These are phyloP conservation scores for Chlorodrepanis virens DNA, from an alignment of 2,113 vertebrate genomes.

Conservation along the genomic window DNA sequence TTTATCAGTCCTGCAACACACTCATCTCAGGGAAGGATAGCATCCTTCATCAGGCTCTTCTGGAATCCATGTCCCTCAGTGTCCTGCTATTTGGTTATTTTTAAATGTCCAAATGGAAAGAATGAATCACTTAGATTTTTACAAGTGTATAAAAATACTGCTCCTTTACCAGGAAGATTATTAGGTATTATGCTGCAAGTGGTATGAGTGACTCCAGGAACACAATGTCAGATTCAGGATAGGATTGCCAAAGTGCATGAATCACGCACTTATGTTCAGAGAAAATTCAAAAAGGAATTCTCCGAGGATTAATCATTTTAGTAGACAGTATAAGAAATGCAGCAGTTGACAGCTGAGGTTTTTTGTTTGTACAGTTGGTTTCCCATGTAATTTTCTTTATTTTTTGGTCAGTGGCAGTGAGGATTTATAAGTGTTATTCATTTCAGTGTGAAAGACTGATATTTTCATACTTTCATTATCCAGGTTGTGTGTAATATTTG, in stretches of 20 bases:
- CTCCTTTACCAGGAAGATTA: not conserved
- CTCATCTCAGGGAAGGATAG: conserved; percentile 37
- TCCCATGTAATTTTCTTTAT: not conserved
- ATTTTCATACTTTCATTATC: not conserved
- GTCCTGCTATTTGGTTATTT: conserved; percentile 34
- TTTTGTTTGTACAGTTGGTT: not conserved
- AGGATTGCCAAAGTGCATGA: not conserved
- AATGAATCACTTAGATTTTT: conserved; percentile 24
- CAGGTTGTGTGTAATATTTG: not conserved
- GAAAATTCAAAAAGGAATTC: not conserved
- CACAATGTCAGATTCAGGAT: not conserved
- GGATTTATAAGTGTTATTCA: not conserved
- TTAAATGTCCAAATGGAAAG: conserved; percentile 9
- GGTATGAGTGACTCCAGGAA: not conserved
- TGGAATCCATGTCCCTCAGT: conserved; percentile 16
- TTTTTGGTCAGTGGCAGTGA: not conserved
- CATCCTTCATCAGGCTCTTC: conserved; percentile 48
- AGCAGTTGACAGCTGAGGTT: not conserved
- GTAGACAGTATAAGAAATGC: not conserved
- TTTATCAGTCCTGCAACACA: conserved; percentile 52
- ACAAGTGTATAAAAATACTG: not conserved
- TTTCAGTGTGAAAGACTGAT: not conserved
- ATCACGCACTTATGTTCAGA: not conserved
- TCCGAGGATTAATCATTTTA: conserved; percentile 1
- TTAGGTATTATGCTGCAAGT: not conserved